Conservation (phyloP, 2,797 vertebrate genomes). For the Anolis apletophallus region DNA sequence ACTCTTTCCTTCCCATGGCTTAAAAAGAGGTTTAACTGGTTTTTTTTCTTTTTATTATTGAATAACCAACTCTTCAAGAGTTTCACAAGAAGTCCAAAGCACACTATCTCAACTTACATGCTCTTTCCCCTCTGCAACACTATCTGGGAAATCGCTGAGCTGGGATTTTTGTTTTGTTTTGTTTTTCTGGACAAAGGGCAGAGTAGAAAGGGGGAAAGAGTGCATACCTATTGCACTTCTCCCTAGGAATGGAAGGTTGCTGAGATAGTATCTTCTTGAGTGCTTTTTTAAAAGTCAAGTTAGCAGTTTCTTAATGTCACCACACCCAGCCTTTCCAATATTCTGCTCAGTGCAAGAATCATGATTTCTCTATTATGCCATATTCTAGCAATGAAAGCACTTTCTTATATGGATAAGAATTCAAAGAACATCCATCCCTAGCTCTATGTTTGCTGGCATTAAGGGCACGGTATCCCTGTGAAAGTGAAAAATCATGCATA, state of each 20-base stretch:
- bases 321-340: neutral
- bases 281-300: neutral
- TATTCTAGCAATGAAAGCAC: neutral
- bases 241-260: conserved; percentile 4
- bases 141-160: neutral
- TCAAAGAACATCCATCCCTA: no score
- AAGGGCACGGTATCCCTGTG: no score
- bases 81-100: conserved; percentile 5
- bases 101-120: fast-evolving
- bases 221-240: neutral
- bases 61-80: conserved; percentile 22
- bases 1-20: no score
- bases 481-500: no score
- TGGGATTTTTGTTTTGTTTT: conserved; percentile 17
- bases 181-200: neutral
- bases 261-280: neutral
- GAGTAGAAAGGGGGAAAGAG: neutral
- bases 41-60: conserved; percentile 23
- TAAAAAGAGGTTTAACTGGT: conserved; percentile 23
- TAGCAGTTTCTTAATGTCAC: neutral
- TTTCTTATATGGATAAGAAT: neutral
- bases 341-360: neutral
- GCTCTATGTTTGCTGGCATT: no score
- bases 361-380: neutral
- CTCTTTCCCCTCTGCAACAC: neutral